Conservation (phyloP, 2,888 invertebrate genomes). For the Sarcophaga variegata region DNA sequence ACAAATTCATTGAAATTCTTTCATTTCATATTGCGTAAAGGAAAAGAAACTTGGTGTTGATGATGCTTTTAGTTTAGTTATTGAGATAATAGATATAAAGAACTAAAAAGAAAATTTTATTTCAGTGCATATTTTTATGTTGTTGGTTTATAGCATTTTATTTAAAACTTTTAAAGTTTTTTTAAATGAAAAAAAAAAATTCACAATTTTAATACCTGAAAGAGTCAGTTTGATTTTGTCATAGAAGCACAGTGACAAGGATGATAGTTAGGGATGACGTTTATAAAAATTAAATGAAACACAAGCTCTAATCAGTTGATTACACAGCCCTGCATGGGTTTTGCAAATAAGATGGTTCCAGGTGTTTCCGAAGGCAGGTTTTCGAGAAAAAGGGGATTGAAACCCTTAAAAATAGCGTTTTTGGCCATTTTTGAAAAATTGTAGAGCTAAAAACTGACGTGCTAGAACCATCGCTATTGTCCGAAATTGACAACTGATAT, state of each 20-base stretch:
- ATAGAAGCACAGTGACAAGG: background rate
- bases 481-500: too few species aligned
- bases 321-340: too few species aligned
- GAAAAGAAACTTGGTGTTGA: constrained; percentile 7
- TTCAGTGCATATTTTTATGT: background rate
- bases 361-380: too few species aligned
- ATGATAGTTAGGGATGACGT: background rate
- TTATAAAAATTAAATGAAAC: background rate
- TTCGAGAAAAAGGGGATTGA: too few species aligned
- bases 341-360: too few species aligned
- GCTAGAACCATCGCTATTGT: too few species aligned
- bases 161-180: background rate
- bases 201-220: background rate
- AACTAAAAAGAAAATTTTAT: background rate
- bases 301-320: too few species aligned
- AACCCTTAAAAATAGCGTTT: too few species aligned
- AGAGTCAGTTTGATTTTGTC: background rate
- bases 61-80: constrained; percentile 53
- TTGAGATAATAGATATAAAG: background rate
- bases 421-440: too few species aligned
- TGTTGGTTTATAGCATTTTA: background rate
- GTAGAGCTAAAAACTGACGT: too few species aligned
- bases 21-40: constrained; percentile 3
- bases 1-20: background rate
- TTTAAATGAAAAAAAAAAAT: background rate